Evolutionary conservation across 2,888 invertebrate genomes (phyloP), one percentile per base, ranked within the genome.

Genomic region (Nemapogon koenigi): DNA sequence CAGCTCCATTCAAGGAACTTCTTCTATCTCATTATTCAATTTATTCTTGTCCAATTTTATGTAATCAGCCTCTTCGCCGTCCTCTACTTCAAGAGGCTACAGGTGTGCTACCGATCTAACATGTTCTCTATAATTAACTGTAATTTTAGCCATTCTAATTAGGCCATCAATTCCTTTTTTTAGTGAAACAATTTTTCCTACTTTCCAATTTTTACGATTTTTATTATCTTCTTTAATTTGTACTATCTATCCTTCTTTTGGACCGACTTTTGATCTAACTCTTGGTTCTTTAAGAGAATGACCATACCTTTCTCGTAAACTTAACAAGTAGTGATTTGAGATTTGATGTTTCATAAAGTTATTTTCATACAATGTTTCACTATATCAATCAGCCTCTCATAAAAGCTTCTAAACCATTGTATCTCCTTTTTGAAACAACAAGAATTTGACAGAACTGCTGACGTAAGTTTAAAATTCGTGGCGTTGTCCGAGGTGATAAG

Each of bases 331-430:
- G 8, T 26, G 35, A n/a, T 35, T 39, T 4, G 14, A n/a, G 14
- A 39, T 35, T 19, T 35, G 19, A 28, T 33, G n/a, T 11, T 19
- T 15, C 11, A 19, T 7, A 46, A 14, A 7, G 46, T 42, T n/a
- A 37, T 25, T 16, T 42, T 41, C 4, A 46, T n/a, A 16, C 40
- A 44, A 13, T 41, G 16, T 28, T 46, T 19, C 15, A 41, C 39
- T 1, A 46, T 16, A 2, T 29, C 40, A 1, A 43, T 16, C 2
- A 49, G 4, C n/a, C 45, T 14, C 18, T 50, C 48, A 27, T 50
- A 50, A 11, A 43, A 41, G 0, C 50, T 47, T 0, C 47, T 47
- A 16, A 27, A 25, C 47, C 47, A 47, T 8, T 18, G 10, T 0
- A 49, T 43, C 1, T 32, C 26, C 1, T 45, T 43, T 4, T 33